A percentile compares a stretch with the other conserved stretches of the same genome.
Evolutionary conservation across 2,113 vertebrate genomes (phyloP).

Genomic region (Pomatorhinus ruficollis): DNA sequence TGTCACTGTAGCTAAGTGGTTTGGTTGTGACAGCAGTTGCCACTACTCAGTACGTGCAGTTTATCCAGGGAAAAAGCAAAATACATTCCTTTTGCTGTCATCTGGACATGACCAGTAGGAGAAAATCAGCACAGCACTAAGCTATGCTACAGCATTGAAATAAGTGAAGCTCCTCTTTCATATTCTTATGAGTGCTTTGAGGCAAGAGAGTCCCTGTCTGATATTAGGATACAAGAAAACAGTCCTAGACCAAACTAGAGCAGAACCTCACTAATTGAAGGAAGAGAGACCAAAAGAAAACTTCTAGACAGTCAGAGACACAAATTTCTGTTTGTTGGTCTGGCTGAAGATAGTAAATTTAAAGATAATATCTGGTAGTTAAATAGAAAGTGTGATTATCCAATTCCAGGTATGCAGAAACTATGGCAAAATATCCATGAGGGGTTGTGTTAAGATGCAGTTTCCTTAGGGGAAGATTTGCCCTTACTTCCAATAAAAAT

Average conservation of each 20-base stretch:
- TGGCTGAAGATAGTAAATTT: neutral
- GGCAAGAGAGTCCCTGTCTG: neutral
- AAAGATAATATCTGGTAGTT: neutral
- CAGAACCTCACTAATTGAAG: neutral
- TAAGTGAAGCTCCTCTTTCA: neutral
- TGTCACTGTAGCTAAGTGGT: neutral
- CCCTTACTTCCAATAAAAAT: neutral
- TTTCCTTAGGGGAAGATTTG: neutral
- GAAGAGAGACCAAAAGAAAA: neutral
- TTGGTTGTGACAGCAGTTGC: neutral
- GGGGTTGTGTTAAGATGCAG: neutral
- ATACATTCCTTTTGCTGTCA: neutral
- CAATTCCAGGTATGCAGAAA: neutral
- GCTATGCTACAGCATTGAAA: neutral
- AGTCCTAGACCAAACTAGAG: neutral
- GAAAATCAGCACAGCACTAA: neutral
- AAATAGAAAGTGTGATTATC: neutral
- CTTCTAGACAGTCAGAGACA: neutral
- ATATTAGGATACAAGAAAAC: neutral
- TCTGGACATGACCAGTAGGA: neutral
- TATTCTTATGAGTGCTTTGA: neutral
- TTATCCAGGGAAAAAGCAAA: neutral
- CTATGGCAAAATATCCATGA: neutral
- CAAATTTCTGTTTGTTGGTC: neutral
- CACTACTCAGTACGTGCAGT: neutral